Evolutionary conservation across 2,113 vertebrate genomes (phyloP), one percentile per base, ranked within the genome.

Genomic region (Herpetotheres cachinnans): DNA sequence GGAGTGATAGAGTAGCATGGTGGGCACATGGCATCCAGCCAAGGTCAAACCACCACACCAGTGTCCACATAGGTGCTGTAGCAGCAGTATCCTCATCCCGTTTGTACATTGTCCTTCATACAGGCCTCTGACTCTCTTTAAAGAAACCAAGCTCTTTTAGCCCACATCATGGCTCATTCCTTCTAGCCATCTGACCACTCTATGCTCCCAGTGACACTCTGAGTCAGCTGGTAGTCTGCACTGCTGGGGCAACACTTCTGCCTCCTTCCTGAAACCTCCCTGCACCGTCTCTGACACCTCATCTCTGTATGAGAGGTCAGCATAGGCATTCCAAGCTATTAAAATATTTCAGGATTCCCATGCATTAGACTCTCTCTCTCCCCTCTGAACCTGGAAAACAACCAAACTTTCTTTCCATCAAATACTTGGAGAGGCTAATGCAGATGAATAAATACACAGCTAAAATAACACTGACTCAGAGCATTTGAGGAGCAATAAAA

Each of bases 251-350:
- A 91, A 47, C 24, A 14, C 59, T 66, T 77, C 42, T 66, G 59
- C 30, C 94, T 80, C 89, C 89, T 94, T 87, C 94, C 94, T 58
- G 74, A 93, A 95, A 90, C 66, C 91, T 95, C 85, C 66, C 76
- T 44, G 44, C 5, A 3, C 59, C 0, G 0, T 12, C 83, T 58
- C 89, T 22, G 73, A 95, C 89, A 87, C 40, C 49, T 95, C 95
- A 96, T 79, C 70, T 73, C 73, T 8, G 2, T 11, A 1, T 1
- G 4, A 0, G 0, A 94, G 80, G 86, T 25, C 62, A 82, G 32
- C 1, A 2, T 54, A 81, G 91, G 95, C 2, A 16, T 95, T 86
- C 46, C 89, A 72, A 82, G 46, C 59, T 65, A 82, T 34, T 76
- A 34, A 85, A 94, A 32, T 49, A 66, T 32, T 94, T 91, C 78